A percentile compares a stretch with the other conserved stretches of the same genome.
Conservation (phyloP, 2,113 vertebrate species). For the Lamprotornis superbus region DNA sequence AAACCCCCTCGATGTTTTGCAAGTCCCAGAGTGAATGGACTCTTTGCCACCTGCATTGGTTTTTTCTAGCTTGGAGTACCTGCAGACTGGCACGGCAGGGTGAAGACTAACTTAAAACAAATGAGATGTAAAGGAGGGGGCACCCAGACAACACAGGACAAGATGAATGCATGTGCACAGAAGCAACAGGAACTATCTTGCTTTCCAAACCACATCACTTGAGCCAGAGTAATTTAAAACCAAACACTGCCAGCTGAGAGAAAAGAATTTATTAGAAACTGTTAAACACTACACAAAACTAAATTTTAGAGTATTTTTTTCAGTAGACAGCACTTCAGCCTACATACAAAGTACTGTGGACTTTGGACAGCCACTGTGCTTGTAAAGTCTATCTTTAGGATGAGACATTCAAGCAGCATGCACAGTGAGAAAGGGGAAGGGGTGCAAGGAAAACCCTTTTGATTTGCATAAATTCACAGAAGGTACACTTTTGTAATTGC, state of each 20-base stretch:
- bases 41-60: fast-evolving
- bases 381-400: neutral
- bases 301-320: constrained; percentile 45
- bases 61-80: neutral
- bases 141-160: fast-evolving
- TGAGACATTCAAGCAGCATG: constrained; percentile 35
- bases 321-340: constrained; percentile 68
- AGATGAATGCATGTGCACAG: fast-evolving
- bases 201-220: neutral
- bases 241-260: constrained; percentile 59
- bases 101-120: neutral
- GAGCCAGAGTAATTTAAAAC: neutral
- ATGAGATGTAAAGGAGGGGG: neutral
- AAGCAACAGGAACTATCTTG: fast-evolving
- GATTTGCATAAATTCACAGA: neutral
- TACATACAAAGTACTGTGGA: neutral
- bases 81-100: neutral
- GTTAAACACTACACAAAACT: constrained; percentile 69
- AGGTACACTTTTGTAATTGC: neutral
- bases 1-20: fast-evolving
- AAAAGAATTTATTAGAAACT: constrained; percentile 79
- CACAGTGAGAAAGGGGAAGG: neutral
- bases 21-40: fast-evolving
- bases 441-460: neutral
- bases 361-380: constrained; percentile 17